Conservation (phyloP, 2,888 invertebrate genomes). For the Flexamia atlantica region DNA sequence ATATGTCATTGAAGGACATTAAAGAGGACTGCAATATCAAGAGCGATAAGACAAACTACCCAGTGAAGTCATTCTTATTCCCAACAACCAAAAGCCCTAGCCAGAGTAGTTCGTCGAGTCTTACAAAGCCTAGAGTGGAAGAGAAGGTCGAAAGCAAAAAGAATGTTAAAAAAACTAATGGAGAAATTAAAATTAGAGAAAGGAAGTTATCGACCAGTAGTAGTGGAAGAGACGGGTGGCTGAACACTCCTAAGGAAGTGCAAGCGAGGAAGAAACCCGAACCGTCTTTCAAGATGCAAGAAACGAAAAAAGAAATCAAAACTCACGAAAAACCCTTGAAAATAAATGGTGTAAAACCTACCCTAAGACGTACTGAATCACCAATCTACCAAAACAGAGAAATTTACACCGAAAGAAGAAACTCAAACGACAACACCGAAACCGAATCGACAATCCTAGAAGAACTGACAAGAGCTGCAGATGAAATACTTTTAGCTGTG, state of each 20-base stretch:
- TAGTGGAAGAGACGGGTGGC: constrained; percentile 69
- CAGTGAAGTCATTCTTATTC: neutral
- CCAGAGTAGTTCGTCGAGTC: constrained; percentile 9
- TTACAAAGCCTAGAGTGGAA: neutral
- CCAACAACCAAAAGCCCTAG: neutral
- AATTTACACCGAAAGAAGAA: constrained; percentile 54
- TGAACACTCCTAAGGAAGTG: constrained; percentile 68
- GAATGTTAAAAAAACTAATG: constrained; percentile 27
- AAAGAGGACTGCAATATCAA: constrained; percentile 2
- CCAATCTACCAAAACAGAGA: constrained; percentile 64
- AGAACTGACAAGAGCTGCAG: constrained; percentile 79
- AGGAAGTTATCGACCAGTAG: constrained; percentile 59
- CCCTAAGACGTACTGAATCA: constrained; percentile 57
- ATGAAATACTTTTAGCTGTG: constrained; percentile 79
- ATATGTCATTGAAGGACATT: neutral
- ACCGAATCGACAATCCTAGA: constrained; percentile 74
- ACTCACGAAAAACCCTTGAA: constrained; percentile 7
- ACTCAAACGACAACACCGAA: constrained; percentile 58
- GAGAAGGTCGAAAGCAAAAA: constrained; percentile 36
- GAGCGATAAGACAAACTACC: neutral
- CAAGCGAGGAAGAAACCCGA: constrained; percentile 53
- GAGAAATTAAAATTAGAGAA: constrained; percentile 51
- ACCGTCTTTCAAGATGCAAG: constrained; percentile 36
- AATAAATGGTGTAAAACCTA: neutral
- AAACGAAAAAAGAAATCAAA: constrained; percentile 45